Evolutionary conservation across 1,140 invertebrate genomes (phyloP).

Genomic region (Magallana gigas): DNA sequence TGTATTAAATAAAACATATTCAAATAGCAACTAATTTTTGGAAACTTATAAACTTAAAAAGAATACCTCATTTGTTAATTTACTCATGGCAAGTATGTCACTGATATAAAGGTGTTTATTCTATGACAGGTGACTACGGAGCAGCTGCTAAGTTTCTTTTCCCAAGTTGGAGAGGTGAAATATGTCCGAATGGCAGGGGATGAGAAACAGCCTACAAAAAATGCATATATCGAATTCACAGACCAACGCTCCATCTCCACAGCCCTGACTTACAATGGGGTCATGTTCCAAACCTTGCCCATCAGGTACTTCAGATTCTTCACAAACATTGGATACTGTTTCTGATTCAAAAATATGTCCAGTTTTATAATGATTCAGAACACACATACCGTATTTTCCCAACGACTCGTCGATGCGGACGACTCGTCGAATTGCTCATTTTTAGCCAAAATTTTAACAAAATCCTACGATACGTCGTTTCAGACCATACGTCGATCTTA

Average conservation of each 20-base stretch:
- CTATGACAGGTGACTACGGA: constrained; percentile 71
- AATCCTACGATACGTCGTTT: too few relatives aligned
- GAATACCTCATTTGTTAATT: not conserved
- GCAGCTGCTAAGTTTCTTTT: constrained; percentile 89
- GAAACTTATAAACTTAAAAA: too few relatives aligned
- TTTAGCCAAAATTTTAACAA: too few relatives aligned
- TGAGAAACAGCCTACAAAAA: constrained; percentile 84
- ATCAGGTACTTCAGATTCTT: constrained; percentile 76
- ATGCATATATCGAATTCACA: constrained; percentile 95
- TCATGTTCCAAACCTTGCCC: constrained; percentile 84
- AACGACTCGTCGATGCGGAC: too few relatives aligned
- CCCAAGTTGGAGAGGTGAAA: constrained; percentile 94
- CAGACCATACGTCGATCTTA: too few relatives aligned
- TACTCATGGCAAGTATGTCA: not conserved
- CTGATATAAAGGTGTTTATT: constrained; percentile 38
- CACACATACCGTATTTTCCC: too few relatives aligned
- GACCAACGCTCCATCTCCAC: constrained; percentile 93
- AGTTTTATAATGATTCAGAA: too few relatives aligned
- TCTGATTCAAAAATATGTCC: too few relatives aligned
- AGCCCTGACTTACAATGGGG: constrained; percentile 91
- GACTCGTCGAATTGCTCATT: too few relatives aligned
- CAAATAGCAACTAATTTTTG: too few relatives aligned
- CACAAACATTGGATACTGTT: too few relatives aligned
- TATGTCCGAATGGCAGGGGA: constrained; percentile 95
- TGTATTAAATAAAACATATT: too few relatives aligned